phyloP scores from a whole-genome alignment of 1,140 invertebrate genomes.

The Belonocnema kinseyi region DNA sequence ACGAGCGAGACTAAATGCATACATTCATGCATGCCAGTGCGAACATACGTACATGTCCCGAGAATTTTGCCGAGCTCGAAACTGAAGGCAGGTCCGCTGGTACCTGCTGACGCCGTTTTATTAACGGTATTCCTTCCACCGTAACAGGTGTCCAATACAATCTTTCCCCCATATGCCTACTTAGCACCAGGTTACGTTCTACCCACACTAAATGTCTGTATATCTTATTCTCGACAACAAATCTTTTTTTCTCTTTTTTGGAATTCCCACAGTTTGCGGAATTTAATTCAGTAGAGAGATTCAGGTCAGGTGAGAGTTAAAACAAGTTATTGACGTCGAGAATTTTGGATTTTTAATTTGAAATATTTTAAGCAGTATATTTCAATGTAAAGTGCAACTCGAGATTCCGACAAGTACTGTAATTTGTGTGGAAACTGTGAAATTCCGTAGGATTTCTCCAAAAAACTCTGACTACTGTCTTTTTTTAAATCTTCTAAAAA shows the following conservation, averaged over 20 bases:
- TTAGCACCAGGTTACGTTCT: slow-evolving; percentile 44
- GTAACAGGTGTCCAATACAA: slow-evolving; percentile 70
- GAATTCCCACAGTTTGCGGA: not conserved
- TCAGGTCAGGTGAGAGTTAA: not conserved
- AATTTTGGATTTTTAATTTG: too few relatives aligned
- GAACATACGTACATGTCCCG: slow-evolving; percentile 27
- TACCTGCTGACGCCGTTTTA: slow-evolving; percentile 63
- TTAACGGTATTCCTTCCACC: slow-evolving; percentile 68
- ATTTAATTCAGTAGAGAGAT: not conserved
- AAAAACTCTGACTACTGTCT: too few relatives aligned
- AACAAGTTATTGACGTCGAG: too few relatives aligned
- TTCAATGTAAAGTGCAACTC: too few relatives aligned
- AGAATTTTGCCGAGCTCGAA: slow-evolving; percentile 45
- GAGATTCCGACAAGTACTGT: too few relatives aligned
- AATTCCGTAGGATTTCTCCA: too few relatives aligned
- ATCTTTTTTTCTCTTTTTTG: slow-evolving; percentile 5
- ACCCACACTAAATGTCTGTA: not conserved
- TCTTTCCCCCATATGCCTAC: slow-evolving; percentile 48
- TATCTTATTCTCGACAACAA: not conserved
- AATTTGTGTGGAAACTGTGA: too few relatives aligned
- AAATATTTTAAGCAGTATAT: too few relatives aligned
- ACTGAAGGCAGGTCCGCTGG: slow-evolving; percentile 63
- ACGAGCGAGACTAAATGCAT: slow-evolving; percentile 11
- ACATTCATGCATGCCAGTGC: slow-evolving; percentile 27
- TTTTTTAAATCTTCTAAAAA: too few relatives aligned